Base-by-base conservation (phyloP, 30 jellyfish, hydroid and myxozoan species). In the Hydra vulgaris region DNA sequence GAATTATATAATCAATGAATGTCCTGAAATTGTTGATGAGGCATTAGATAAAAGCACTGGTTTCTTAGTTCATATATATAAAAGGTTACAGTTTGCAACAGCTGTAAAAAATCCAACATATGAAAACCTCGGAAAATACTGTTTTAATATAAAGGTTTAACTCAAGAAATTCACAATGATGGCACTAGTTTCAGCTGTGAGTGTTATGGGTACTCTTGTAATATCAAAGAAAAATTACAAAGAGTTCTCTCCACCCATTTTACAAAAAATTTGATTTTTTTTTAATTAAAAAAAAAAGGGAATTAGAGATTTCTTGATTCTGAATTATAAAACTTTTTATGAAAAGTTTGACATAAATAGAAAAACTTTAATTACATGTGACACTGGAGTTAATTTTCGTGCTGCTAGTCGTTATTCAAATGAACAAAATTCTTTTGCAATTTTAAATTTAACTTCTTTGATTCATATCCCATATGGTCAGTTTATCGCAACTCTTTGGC, bases 361-460 rank as follows among this genome's bases (percentile, higher is more conserved):
- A 5, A 69, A 23, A 69, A 69, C 76, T 20, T 23, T 69, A 23
- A 8, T 69, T 20, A 69, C 15, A 21, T 15, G 76, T 69, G 76
- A 69, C 27, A 69, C 76, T 69, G 12, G 76, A 20, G 76, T 1
- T 69, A 69, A 56, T 23, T 69, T 69, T 69, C 8, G 76, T 20
- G 4, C 76, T 20, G 8, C 61, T 40, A 40, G 61, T 40, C 12
- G 61, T 40, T 40, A 69, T 69, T 15, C 12, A 21, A 69, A 4
- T 69, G 76, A 69, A 69, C 76, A 69, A 69, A 69, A 4, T 69
- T 69, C 76, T 20, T 69, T 69, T 69, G 25, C 76, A 1, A 23
- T 69, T 1, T 23, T 69, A 69, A 69, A 69, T 69, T 20, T 69
- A 20, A 20, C 76, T 20, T 20, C 25, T 69, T 5, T 69, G 76